Evolutionary conservation across 2,113 vertebrate genomes (phyloP), one percentile per base, ranked within the genome.

Genomic region (Chelonoidis abingdonii): DNA sequence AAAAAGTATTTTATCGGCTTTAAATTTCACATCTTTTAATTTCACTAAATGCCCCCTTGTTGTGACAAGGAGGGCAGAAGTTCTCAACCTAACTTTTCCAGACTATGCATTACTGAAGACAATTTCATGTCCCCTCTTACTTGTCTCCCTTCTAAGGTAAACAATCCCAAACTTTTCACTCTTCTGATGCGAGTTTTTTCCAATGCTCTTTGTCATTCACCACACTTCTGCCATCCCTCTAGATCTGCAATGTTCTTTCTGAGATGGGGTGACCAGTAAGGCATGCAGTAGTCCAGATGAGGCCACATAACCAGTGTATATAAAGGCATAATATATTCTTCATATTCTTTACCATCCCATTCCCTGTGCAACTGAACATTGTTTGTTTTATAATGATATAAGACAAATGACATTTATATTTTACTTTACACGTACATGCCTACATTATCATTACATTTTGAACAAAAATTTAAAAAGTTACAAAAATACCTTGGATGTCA

Each of bases 401-500:
- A 9, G 5, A 81, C 11, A 83, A 6, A 49, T 65, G 5, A 44
- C 12, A 56, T 50, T 35, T 62, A 53, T 7, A 84, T 38, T 47
- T 38, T 41, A 22, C 16, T 72, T 41, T 75, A 62, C 27, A 65
- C 27, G 44, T 44, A 76, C 41, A 29, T 78, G 41, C 41, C 41
- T 78, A 29, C 6, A 47, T 47, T 78, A 47, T 47, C 10, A 44
- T 25, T 35, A 35, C 4, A 69, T n/a, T 78, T 24, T 76, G 52
- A n/a, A 3, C 6, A 52, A 38, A 85, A 76, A 89, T 49, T 29
- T 89, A 44, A 44, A 44, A 95, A 97, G n/a, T 93, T 95, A 89
- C 17, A 95, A 83, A 95, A 96, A 97, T 98, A 99, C 99, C 99
- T 98, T 99, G 99, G 13, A 98, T 98, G 94, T 98, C 96, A 87